phyloP scores from a whole-genome alignment of 2,888 invertebrate species.

The Ceriagrion tenellum region DNA sequence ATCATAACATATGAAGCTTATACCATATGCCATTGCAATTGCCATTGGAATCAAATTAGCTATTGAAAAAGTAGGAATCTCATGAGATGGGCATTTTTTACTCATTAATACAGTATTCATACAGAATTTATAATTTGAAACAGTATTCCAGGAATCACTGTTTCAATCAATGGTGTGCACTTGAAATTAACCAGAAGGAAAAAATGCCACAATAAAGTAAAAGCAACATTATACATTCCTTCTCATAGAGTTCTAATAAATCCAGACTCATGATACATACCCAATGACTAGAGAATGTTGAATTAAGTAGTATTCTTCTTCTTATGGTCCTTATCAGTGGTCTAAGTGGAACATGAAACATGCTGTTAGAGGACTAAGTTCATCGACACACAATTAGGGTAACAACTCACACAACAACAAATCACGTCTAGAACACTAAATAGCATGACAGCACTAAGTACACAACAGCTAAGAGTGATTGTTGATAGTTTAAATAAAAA shows the following conservation, averaged over 20 bases:
- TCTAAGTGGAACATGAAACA: conserved; percentile 72
- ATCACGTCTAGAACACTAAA: conserved; percentile 68
- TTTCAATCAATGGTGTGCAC: too few species aligned
- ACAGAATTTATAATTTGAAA: too few species aligned
- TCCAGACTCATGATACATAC: conserved; percentile 69
- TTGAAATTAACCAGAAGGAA: too few species aligned
- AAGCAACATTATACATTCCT: background rate
- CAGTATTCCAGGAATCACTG: too few species aligned
- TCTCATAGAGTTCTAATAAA: background rate
- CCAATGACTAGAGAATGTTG: conserved; percentile 71
- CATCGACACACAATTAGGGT: conserved; percentile 69
- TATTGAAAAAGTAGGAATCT: too few species aligned
- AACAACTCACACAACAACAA: conserved; percentile 72
- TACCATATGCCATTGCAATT: too few species aligned
- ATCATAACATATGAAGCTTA: too few species aligned
- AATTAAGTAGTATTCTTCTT: conserved; percentile 68
- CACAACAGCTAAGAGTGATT: background rate
- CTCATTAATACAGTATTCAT: too few species aligned
- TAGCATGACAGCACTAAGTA: background rate
- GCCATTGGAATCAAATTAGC: too few species aligned
- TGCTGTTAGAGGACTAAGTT: conserved; percentile 70
- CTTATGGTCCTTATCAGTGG: conserved; percentile 70
- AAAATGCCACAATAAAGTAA: background rate
- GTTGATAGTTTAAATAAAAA: background rate
- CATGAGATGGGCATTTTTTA: too few species aligned